Percentiles rank a stretch among this genome's conserved stretches.
Evolutionary conservation across 2,888 invertebrate genomes (phyloP).

Genomic region (Hartigia nigra): DNA sequence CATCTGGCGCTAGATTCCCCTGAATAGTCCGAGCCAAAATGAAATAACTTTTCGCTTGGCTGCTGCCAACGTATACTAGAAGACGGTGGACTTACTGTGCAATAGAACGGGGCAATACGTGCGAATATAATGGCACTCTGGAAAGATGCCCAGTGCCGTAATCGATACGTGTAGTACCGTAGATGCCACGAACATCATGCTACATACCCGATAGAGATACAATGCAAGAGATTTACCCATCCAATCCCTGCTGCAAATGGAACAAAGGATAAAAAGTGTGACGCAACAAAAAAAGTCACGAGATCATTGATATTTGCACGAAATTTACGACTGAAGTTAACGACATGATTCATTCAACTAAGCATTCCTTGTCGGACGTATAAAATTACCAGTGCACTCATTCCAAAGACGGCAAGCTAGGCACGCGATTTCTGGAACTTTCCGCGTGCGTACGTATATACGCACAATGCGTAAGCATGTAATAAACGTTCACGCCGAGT

Average conservation of each 20-base stretch:
- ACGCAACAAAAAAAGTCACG: not conserved
- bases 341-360: not conserved
- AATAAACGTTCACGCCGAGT: constrained; percentile 10
- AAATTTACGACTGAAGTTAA: not conserved
- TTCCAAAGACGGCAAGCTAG: not conserved
- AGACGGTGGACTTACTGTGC: not conserved
- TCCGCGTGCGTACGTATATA: not conserved
- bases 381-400: not conserved
- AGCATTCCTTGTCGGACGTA: not conserved
- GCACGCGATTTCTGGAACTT: not conserved
- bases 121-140: not conserved
- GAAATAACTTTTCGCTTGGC: not conserved
- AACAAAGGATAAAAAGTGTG: not conserved
- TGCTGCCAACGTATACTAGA: not conserved
- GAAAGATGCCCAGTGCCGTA: not conserved
- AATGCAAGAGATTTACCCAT: not conserved
- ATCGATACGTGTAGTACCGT: not conserved
- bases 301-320: not conserved
- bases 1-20: not conserved
- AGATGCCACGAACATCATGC: not conserved
- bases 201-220: not conserved
- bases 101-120: not conserved
- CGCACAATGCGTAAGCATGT: not conserved
- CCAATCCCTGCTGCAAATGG: not conserved
- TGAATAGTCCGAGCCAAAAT: not conserved